phyloP scores from a whole-genome alignment of 2,888 invertebrate genomes.

The Drosophila lutescens region DNA sequence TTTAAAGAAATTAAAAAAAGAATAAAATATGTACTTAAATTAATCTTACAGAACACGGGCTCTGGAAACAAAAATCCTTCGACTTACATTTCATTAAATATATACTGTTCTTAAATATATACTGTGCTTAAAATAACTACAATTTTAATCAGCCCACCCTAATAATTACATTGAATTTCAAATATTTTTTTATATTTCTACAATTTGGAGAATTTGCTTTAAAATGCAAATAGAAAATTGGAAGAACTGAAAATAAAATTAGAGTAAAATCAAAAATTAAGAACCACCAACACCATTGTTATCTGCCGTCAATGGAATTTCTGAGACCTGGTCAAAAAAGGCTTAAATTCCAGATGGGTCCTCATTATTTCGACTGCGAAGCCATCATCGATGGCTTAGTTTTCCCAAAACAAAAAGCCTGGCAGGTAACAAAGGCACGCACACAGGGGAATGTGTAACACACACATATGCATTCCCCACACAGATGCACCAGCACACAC shows the following conservation, averaged over 20 bases:
- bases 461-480: conserved; percentile 3
- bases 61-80: too few species aligned
- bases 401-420: conserved; percentile 3
- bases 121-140: too few species aligned
- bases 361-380: conserved; percentile 16
- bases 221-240: background rate
- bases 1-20: too few species aligned
- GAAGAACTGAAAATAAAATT: too few species aligned
- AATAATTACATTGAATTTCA: too few species aligned
- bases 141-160: too few species aligned
- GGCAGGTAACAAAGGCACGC: conserved; percentile 20
- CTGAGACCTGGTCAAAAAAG: background rate
- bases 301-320: background rate
- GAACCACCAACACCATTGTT: background rate
- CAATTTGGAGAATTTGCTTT: background rate
- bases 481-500: conserved; percentile 3
- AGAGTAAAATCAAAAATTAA: background rate
- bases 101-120: too few species aligned
- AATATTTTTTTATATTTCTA: too few species aligned
- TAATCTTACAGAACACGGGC: too few species aligned
- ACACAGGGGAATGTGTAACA: background rate
- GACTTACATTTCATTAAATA: too few species aligned
- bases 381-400: conserved; percentile 14
- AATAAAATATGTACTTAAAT: too few species aligned
- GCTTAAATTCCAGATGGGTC: conserved; percentile 2